A percentile compares a stretch with the other conserved stretches of the same genome.
phyloP scores from a whole-genome alignment of 2,888 invertebrate genomes.

The Eupithecia subumbrata region DNA sequence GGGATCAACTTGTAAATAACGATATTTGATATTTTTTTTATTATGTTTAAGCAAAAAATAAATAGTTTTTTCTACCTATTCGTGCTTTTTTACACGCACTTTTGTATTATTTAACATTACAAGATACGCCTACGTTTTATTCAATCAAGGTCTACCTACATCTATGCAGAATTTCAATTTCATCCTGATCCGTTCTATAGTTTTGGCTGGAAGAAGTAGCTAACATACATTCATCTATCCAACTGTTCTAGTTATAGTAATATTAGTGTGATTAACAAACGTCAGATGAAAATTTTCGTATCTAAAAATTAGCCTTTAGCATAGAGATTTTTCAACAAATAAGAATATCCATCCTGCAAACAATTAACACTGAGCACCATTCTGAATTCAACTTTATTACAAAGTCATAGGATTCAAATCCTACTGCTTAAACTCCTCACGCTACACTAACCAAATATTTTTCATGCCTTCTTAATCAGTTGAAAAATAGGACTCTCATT shows the following conservation, averaged over 20 bases:
- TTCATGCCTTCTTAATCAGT: constrained; percentile 47
- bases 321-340: not conserved
- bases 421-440: not conserved
- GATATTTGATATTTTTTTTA: no score
- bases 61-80: no score
- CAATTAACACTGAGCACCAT: not conserved
- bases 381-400: not conserved
- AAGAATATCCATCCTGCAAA: not conserved
- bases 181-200: not conserved
- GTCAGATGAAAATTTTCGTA: not conserved
- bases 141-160: not conserved
- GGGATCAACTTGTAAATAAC: no score
- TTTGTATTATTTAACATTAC: no score
- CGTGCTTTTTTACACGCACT: no score
- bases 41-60: no score
- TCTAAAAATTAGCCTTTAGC: not conserved
- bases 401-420: not conserved
- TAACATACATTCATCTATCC: not conserved
- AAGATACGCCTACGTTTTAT: no score
- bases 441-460: constrained; percentile 59
- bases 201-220: not conserved
- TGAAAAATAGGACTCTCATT: constrained; percentile 33
- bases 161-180: not conserved
- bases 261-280: not conserved
- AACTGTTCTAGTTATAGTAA: not conserved